Conservation (phyloP, 92 coral and sea anemone species). For the Porites rus region DNA sequence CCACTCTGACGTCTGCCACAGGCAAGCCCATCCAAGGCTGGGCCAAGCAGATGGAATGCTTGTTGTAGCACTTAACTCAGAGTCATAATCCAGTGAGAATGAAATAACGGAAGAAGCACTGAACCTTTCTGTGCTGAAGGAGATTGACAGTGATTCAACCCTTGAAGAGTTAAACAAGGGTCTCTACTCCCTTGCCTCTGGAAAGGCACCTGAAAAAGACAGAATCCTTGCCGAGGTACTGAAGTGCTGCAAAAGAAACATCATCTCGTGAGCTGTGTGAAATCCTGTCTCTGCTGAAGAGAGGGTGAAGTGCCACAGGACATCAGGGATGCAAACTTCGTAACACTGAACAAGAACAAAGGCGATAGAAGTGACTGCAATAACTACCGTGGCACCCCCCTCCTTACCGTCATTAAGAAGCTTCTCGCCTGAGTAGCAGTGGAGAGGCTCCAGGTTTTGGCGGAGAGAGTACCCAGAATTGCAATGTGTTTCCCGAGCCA, state of each 20-base stretch:
- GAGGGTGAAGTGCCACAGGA: slow-evolving; percentile 15
- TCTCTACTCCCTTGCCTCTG: not conserved
- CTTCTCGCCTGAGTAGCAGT: slow-evolving; percentile 26
- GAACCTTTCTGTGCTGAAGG: no score
- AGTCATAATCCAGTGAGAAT: no score
- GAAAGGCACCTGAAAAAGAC: not conserved
- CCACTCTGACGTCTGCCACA: not conserved
- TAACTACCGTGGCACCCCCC: slow-evolving; percentile 11
- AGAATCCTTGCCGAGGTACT: not conserved
- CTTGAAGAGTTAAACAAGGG: not conserved
- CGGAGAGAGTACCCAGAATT: slow-evolving; percentile 33
- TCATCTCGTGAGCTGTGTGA: no score
- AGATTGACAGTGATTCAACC: not conserved
- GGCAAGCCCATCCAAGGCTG: not conserved
- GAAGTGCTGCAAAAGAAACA: not conserved
- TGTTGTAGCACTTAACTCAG: not conserved
- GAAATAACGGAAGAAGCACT: no score
- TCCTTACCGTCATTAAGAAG: slow-evolving; percentile 60
- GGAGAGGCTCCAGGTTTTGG: slow-evolving; percentile 35
- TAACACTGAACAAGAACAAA: no score
- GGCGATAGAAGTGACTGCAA: no score
- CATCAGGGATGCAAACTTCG: no score
- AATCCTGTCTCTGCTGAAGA: not conserved
- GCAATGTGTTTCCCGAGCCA: slow-evolving; percentile 47
- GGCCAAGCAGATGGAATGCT: not conserved